Evolutionary conservation across 2,113 vertebrate species (phyloP).

Genomic region (Chaenogobius annularis): DNA sequence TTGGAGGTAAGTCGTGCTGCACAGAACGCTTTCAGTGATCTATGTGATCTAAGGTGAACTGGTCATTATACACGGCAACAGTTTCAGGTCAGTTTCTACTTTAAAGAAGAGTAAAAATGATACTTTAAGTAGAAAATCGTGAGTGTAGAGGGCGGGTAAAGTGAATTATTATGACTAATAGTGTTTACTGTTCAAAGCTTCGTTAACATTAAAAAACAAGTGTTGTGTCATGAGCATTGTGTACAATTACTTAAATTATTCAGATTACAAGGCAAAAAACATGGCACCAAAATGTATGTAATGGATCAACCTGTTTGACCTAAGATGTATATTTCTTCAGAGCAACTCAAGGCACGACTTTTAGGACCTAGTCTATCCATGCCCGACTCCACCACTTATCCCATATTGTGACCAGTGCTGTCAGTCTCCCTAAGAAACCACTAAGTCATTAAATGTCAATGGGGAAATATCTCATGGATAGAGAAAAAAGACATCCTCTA

Average conservation of each 20-base stretch:
- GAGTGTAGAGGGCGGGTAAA: background rate
- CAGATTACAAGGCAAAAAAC: slow-evolving; percentile 54
- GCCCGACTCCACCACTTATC: slow-evolving; percentile 75
- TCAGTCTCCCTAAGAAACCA: slow-evolving; percentile 51
- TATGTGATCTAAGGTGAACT: slow-evolving; percentile 2
- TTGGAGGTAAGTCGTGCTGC: slow-evolving; percentile 44
- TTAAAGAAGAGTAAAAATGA: background rate
- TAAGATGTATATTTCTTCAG: slow-evolving; percentile 60
- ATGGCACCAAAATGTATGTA: slow-evolving; percentile 59
- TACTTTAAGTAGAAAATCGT: slow-evolving; percentile 19
- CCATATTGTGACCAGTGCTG: slow-evolving; percentile 77
- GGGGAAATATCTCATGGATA: slow-evolving; percentile 57
- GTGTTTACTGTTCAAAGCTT: slow-evolving; percentile 10
- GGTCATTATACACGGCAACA: slow-evolving; percentile 8
- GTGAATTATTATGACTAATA: slow-evolving; percentile 1
- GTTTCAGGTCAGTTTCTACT: slow-evolving; percentile 23
- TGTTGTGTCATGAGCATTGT: slow-evolving; percentile 25
- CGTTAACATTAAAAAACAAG: slow-evolving; percentile 25
- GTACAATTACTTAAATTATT: slow-evolving; percentile 42
- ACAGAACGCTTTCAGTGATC: slow-evolving; percentile 29
- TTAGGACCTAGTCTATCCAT: slow-evolving; percentile 79
- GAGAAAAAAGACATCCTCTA: slow-evolving; percentile 74
- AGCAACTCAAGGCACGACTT: slow-evolving; percentile 88
- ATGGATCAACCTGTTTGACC: slow-evolving; percentile 56
- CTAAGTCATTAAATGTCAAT: slow-evolving; percentile 32